Base-by-base conservation (phyloP, 1,140 invertebrate genomes). In the Chymomyza costata region DNA sequence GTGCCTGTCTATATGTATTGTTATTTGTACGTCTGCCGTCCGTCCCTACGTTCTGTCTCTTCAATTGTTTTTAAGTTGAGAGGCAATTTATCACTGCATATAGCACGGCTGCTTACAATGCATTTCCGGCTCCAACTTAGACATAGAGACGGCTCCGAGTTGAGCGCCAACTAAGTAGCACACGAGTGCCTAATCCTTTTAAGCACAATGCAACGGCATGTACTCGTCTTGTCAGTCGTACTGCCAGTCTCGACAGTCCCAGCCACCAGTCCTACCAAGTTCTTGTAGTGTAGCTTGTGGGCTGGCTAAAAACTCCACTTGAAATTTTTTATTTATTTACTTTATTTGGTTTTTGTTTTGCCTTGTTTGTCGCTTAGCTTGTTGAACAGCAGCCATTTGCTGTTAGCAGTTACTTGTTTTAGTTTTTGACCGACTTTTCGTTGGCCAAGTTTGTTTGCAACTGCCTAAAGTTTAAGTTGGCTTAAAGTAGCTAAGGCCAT, bases 121-220 rank as follows among this genome's bases (percentile, higher is more conserved):
- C 71, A 78, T 74, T 76, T 74, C 50, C 60, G 21, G 21, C 21
- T 25, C 3, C 21, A 25, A 25, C 21, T 25, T 25, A 25, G 8
- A 25, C 21, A 5, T 25, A 3, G 3, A 25, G 3, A 8, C 21
- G 39, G 38, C 38, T n/a, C 30, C 51, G 18, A 64, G 56, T 59
- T 25, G 73, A 56, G 51, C 44, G 59, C 40, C 48, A 55, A n/a
- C n/a, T n/a, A n/a, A n/a, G n/a, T n/a, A n/a, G n/a, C 60, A 67
- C 63, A 71, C 62, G 45, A 76, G 71, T 67, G 73, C 62, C 63
- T 80, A 78, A 78, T 78, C 73, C 73, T 71, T 78, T 71, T 80
- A 76, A 76, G 70, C 70, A 70, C 55, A 78, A 61, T 34, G 65
- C 65, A 62, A 55, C 50, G 68, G 51, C 50, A 59, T 38, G 38